These are phyloP conservation scores for Drosophila atripex DNA, from an alignment of 2,888 invertebrate genomes.

Conservation along the genomic window DNA sequence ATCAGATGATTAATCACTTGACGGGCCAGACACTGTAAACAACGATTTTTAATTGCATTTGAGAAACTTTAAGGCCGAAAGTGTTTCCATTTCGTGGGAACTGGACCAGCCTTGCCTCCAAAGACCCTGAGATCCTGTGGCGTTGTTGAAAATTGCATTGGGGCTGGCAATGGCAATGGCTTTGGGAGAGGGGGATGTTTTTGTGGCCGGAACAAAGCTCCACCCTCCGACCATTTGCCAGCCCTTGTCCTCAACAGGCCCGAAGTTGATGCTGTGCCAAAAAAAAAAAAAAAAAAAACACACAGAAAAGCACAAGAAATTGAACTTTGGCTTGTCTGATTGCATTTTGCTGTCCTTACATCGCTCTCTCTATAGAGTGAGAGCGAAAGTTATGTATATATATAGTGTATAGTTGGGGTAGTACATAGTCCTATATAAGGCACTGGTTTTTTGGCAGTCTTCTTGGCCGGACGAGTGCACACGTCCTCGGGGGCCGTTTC, in stretches of 20 bases:
- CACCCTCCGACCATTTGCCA: constrained; percentile 16
- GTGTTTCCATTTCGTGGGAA: neutral
- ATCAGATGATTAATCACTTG: constrained; percentile 23
- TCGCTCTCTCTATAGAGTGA: constrained; percentile 29
- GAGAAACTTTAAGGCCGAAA: no score
- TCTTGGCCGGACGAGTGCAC: constrained; percentile 20
- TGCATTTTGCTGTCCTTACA: constrained; percentile 48
- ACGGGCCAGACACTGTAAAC: constrained; percentile 9
- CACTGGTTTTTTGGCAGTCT: constrained; percentile 26
- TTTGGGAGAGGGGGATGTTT: constrained; percentile 64
- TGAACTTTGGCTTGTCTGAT: constrained; percentile 76
- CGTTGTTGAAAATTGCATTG: constrained; percentile 73
- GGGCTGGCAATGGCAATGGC: constrained; percentile 82
- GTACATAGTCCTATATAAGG: constrained; percentile 38
- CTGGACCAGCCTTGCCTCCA: constrained; percentile 1
- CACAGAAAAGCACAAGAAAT: constrained; percentile 46
- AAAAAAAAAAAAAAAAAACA: no score
- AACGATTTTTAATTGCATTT: constrained; percentile 27
- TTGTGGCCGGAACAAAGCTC: constrained; percentile 30
- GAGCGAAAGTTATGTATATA: constrained; percentile 59
- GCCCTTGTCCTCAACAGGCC: constrained; percentile 39
- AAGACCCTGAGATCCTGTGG: constrained; percentile 21
- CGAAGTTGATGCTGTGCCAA: constrained; percentile 72
- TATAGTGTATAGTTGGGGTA: neutral
- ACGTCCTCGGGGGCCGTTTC: constrained; percentile 23